These are phyloP conservation scores for Diorhabda elongata DNA, from an alignment of 1,140 invertebrate species.

Conservation along the genomic window DNA sequence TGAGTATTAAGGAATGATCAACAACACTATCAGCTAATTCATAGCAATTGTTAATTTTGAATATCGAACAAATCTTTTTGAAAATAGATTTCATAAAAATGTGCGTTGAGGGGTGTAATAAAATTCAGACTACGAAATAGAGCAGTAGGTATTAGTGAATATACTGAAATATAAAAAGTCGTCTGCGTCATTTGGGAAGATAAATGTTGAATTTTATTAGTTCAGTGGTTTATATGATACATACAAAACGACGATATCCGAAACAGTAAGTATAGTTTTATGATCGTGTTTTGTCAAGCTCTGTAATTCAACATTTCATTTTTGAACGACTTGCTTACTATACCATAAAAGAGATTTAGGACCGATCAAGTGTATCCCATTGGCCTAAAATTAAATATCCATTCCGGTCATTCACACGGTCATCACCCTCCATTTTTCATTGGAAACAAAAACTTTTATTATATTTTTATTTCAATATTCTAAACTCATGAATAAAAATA, in stretches of 20 bases:
- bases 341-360: conserved; percentile 30
- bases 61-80: no score
- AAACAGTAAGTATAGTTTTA: conserved; percentile 33
- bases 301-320: conserved; percentile 30
- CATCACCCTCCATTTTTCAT: conserved; percentile 21
- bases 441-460: conserved; percentile 13
- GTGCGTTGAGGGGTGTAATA: no score
- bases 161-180: not conserved
- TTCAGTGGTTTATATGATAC: conserved; percentile 11
- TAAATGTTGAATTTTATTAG: conserved; percentile 7
- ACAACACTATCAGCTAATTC: no score
- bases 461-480: conserved; percentile 16
- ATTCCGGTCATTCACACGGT: conserved; percentile 20
- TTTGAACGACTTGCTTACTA: conserved; percentile 26
- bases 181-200: conserved; percentile 4
- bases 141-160: no score
- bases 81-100: no score
- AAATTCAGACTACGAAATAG: no score
- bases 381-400: conserved; percentile 30
- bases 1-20: no score
- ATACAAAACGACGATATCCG: conserved; percentile 12
- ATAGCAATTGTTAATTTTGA: no score
- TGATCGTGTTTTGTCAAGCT: conserved; percentile 31
- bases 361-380: conserved; percentile 29
- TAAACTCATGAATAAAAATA: conserved; percentile 18